These are phyloP conservation scores for Motacilla tschutschensis DNA, from an alignment of 2,113 vertebrate genomes.

Conservation along the genomic window DNA sequence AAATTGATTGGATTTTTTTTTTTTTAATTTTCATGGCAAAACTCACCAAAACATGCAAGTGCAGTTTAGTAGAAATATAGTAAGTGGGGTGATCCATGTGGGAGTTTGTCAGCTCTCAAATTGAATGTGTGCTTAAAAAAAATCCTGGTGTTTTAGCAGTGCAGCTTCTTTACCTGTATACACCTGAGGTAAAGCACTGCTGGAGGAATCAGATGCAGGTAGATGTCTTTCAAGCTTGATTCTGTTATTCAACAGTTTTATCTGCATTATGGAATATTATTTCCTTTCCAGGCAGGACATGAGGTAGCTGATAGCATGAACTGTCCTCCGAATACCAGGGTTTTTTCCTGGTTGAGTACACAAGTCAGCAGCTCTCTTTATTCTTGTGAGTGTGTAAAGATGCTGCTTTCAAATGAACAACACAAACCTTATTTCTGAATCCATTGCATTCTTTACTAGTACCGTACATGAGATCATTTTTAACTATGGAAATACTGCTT, in stretches of 20 bases:
- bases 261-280: fast-evolving
- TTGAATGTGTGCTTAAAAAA: not conserved
- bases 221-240: not conserved
- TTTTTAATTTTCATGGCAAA: not conserved
- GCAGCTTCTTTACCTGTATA: not conserved
- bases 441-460: fast-evolving
- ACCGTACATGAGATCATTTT: not conserved
- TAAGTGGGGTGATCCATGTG: not conserved
- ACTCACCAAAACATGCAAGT: fast-evolving
- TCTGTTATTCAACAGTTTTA: not conserved
- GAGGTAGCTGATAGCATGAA: not conserved
- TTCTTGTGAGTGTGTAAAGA: fast-evolving
- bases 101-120: not conserved
- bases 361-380: not conserved
- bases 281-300: not conserved
- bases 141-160: not conserved
- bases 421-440: not conserved
- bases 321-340: not conserved
- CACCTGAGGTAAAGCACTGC: not conserved
- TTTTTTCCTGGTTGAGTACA: not conserved
- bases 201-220: not conserved
- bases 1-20: not conserved
- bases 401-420: not conserved
- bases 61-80: not conserved
- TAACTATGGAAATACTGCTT: not conserved